Conservation (phyloP, 2,888 invertebrate genomes). For the Amphipyra tragopoginis region DNA sequence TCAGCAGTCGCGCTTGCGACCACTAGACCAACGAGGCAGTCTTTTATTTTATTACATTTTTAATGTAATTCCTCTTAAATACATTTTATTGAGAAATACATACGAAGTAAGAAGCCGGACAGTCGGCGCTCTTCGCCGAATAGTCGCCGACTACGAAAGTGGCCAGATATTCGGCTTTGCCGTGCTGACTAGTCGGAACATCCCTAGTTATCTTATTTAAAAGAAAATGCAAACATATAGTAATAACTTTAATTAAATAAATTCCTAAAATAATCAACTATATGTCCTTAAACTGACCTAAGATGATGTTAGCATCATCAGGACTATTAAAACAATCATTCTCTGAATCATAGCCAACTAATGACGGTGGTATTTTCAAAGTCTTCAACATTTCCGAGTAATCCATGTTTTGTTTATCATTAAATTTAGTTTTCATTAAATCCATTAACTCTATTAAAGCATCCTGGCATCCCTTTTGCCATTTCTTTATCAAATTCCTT, state of each 20-base stretch:
- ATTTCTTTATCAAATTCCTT: slow-evolving; percentile 83
- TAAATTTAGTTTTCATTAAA: slow-evolving; percentile 79
- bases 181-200: too few species aligned
- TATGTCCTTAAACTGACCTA: slow-evolving; percentile 71
- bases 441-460: slow-evolving; percentile 86
- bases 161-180: too few species aligned
- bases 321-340: slow-evolving; percentile 85
- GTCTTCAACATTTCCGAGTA: slow-evolving; percentile 84
- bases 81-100: too few species aligned
- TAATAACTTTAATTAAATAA: slow-evolving; percentile 45
- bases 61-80: too few species aligned
- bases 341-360: slow-evolving; percentile 87
- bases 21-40: too few species aligned
- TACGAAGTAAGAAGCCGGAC: too few species aligned
- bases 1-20: too few species aligned
- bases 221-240: background rate
- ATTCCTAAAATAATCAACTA: slow-evolving; percentile 50
- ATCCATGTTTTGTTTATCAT: slow-evolving; percentile 80
- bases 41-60: too few species aligned
- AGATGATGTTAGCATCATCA: slow-evolving; percentile 75
- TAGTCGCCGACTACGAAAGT: too few species aligned
- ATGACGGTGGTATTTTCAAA: slow-evolving; percentile 83
- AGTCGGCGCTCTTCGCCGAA: too few species aligned
- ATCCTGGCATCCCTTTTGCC: slow-evolving; percentile 88
- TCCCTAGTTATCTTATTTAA: too few species aligned